Evolutionary conservation across 2,113 vertebrate species (phyloP).

Genomic region (Chaetops frenatus): DNA sequence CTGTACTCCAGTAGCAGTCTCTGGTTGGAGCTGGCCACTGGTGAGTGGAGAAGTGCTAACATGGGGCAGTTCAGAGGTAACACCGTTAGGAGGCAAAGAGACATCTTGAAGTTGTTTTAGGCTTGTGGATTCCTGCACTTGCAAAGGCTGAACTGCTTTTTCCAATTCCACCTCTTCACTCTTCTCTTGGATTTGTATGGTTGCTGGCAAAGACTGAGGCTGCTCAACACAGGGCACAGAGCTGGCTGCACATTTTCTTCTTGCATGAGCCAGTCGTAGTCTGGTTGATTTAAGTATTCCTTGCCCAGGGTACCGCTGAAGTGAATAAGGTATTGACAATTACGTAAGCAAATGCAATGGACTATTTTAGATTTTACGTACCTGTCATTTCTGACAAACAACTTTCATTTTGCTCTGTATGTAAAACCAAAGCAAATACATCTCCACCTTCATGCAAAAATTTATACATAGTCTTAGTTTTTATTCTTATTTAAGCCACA

Average conservation of each 20-base stretch:
- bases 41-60: conserved; percentile 54
- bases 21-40: conserved; percentile 48
- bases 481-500: background rate
- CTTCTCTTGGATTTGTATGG: conserved; percentile 70
- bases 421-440: background rate
- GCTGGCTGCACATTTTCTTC: conserved; percentile 70
- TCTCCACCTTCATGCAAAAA: background rate
- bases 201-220: conserved; percentile 70
- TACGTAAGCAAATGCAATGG: background rate
- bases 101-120: conserved; percentile 65
- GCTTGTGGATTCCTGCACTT: conserved; percentile 52
- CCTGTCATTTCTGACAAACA: background rate
- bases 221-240: conserved; percentile 30
- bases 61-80: conserved; percentile 57
- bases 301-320: conserved; percentile 90
- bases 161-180: conserved; percentile 51
- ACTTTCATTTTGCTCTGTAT: background rate
- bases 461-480: background rate
- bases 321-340: background rate
- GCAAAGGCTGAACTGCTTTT: conserved; percentile 30
- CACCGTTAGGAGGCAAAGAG: conserved; percentile 71
- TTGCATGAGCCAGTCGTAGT: conserved; percentile 72
- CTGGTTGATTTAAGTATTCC: conserved; percentile 92
- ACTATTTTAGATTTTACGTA: background rate
- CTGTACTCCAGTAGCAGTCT: conserved; percentile 52